Percentiles rank a stretch among this genome's conserved stretches.
These are phyloP conservation scores for Climacteris rufus DNA, from an alignment of 2,113 vertebrate species.

Conservation along the genomic window DNA sequence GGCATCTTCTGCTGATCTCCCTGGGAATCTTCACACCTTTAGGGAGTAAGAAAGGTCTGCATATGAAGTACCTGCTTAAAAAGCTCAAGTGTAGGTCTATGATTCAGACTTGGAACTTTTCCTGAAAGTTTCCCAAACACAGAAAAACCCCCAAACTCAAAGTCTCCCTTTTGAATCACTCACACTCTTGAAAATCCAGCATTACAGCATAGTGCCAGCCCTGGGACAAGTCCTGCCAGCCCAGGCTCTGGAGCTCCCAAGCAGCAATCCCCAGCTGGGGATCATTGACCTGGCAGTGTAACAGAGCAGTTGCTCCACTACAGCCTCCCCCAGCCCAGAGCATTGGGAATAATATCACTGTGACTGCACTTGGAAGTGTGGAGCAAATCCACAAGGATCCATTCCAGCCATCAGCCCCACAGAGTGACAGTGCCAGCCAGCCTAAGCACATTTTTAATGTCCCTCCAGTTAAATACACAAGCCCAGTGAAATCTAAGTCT, in stretches of 20 bases:
- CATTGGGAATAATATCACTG: not conserved
- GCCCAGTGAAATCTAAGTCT: not conserved
- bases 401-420: not conserved
- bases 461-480: not conserved
- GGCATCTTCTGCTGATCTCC: not conserved
- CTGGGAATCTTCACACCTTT: not conserved
- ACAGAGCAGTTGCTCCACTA: not conserved
- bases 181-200: not conserved
- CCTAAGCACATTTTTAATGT: not conserved
- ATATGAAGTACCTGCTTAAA: not conserved
- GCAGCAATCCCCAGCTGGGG: not conserved
- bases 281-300: not conserved
- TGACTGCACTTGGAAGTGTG: not conserved
- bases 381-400: not conserved
- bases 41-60: not conserved
- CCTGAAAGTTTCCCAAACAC: not conserved
- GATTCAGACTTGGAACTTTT: not conserved
- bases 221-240: not conserved
- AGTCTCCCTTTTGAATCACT: not conserved
- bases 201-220: not conserved
- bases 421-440: not conserved
- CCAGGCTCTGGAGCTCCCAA: not conserved
- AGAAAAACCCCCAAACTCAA: not conserved
- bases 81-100: not conserved
- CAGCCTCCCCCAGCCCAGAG: not conserved